Percentiles rank a stretch among this genome's conserved stretches.
Evolutionary conservation across 2,888 invertebrate species (phyloP).

Genomic region (Eupeodes luniger): DNA sequence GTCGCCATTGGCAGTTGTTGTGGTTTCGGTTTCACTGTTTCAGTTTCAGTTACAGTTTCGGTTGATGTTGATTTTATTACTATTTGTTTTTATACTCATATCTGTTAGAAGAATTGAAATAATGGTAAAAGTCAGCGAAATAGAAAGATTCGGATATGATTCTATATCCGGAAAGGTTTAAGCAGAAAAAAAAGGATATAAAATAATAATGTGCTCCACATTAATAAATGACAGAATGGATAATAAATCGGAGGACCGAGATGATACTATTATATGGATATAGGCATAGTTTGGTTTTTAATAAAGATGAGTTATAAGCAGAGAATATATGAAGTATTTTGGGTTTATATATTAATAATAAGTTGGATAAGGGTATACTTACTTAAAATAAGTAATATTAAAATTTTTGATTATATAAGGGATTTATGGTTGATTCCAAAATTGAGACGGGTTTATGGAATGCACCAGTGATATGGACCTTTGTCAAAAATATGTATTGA

Average conservation of each 20-base stretch:
- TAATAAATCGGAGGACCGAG: not conserved
- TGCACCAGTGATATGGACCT: too few relatives aligned
- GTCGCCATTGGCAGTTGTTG: conserved; percentile 16
- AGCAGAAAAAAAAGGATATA: not conserved
- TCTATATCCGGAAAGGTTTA: conserved; percentile 1
- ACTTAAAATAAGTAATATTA: not conserved
- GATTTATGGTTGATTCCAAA: not conserved
- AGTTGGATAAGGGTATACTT: too few relatives aligned
- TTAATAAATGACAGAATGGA: not conserved
- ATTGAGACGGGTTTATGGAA: too few relatives aligned
- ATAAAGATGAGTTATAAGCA: conserved; percentile 11
- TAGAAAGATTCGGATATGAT: not conserved
- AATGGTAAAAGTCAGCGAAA: conserved; percentile 8
- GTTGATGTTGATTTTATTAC: conserved; percentile 20
- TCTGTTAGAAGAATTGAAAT: conserved; percentile 5
- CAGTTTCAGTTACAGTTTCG: not conserved
- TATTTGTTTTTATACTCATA: not conserved
- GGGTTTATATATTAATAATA: not conserved
- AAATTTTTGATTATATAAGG: not conserved
- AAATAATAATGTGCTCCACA: not conserved
- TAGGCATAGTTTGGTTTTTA: conserved; percentile 13
- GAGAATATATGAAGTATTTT: not conserved
- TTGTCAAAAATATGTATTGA: too few relatives aligned
- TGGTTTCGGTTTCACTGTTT: too few relatives aligned
- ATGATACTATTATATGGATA: not conserved